Base-by-base conservation (phyloP, 1,140 invertebrate genomes). In the Macrobrachium nipponense region DNA sequence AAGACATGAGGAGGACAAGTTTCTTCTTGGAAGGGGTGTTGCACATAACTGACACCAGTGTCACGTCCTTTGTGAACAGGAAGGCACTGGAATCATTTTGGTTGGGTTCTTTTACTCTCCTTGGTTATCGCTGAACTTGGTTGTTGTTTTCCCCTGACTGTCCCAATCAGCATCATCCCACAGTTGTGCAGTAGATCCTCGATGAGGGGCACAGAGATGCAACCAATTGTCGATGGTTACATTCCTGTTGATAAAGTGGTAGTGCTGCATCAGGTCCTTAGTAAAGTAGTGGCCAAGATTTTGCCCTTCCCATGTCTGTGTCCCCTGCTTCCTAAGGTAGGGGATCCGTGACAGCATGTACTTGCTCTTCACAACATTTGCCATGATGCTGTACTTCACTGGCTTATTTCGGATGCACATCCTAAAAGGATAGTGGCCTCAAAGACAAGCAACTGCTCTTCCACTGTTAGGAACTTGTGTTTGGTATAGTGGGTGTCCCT, bases 131-230 rank as follows among this genome's bases (percentile, higher is more conserved):
- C 91, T 62, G 92, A 90, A 82, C 91, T 87, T 81, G 87, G 88
- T 90, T 92, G 92, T 85, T 92, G 92, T 90, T 92, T 92, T 88
- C 89, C 90, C 70, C 27, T 36, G 27, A 92, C 76, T 18, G 92
- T 92, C 44, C 92, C 92, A 23, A 92, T 88, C 80, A 91, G 89
- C 59, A 90, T 90, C 68, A 92, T 84, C 80, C 87, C 80, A 27
- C 76, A 36, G 4, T 36, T 78, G n/a, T 78, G 76, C 12, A 89
- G 60, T 58, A 89, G 66, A 20, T 89, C 87, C 36, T 85, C 58
- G 14, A 66, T 72, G 10, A 89, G 43, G 5, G 43, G 14, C 59
- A 76, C 73, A 51, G 58, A 64, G 18, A 73, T 89, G 66, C n/a
- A 89, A 89, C 86, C 86, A 89, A 70, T 89, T 89, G 72, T 89